A percentile compares a stretch with the other conserved stretches of the same genome.
phyloP scores from a whole-genome alignment of 2,888 invertebrate genomes.

The Heliconius cydno region DNA sequence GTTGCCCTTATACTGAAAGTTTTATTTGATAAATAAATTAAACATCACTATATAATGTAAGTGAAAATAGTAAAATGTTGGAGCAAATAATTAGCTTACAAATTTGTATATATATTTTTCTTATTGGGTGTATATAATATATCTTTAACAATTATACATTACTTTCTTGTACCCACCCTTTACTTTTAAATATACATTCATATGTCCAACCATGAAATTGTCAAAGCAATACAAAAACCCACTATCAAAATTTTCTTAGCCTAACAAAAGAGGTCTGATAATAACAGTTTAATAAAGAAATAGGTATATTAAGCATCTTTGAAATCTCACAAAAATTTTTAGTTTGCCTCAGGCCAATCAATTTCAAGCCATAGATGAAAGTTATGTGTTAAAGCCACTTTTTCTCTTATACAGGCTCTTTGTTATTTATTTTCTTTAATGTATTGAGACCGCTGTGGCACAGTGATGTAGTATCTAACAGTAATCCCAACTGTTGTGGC shows the following conservation, averaged over 20 bases:
- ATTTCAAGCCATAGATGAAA: constrained; percentile 40
- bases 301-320: constrained; percentile 50
- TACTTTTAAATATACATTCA: neutral
- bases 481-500: neutral
- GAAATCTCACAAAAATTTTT: constrained; percentile 53
- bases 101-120: neutral
- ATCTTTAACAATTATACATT: neutral
- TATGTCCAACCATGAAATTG: no score
- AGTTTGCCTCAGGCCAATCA: constrained; percentile 49
- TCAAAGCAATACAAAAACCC: no score
- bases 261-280: neutral
- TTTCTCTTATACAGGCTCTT: constrained; percentile 30
- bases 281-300: neutral
- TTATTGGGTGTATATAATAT: neutral
- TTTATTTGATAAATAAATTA: neutral
- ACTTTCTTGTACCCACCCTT: neutral
- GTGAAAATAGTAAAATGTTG: no score
- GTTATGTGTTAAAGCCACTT: constrained; percentile 38
- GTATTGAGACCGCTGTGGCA: neutral
- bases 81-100: no score
- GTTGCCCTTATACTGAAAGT: neutral
- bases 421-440: constrained; percentile 29
- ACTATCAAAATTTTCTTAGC: neutral
- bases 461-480: neutral
- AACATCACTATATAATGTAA: no score